Percentiles rank a stretch among this genome's conserved stretches.
phyloP scores from a whole-genome alignment of 2,888 invertebrate species.

The Eilema depressum region DNA sequence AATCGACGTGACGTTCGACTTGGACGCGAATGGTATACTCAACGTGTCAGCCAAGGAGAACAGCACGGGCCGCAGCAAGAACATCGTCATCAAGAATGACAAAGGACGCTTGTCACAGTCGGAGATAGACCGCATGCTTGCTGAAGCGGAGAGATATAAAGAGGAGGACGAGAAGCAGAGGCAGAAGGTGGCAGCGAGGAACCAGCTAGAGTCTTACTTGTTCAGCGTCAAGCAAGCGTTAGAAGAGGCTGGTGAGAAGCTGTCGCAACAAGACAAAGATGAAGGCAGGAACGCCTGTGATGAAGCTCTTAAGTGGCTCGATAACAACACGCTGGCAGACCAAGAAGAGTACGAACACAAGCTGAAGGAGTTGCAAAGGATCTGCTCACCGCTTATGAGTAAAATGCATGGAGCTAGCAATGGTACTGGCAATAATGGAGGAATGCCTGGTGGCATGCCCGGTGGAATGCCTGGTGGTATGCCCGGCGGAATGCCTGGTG shows the following conservation, averaged over 20 bases:
- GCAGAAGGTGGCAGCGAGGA: conserved; percentile 14
- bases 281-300: conserved; percentile 84
- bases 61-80: conserved; percentile 17
- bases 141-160: conserved; percentile 19
- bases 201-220: conserved; percentile 15
- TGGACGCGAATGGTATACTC: conserved; percentile 19
- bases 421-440: conserved; percentile 10
- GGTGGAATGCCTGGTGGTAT: conserved; percentile 10
- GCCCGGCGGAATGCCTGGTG: conserved; percentile 1
- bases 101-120: conserved; percentile 16
- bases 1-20: conserved; percentile 17
- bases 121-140: conserved; percentile 17
- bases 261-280: conserved; percentile 88
- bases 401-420: conserved; percentile 86
- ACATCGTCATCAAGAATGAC: conserved; percentile 21
- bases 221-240: conserved; percentile 86
- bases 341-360: conserved; percentile 89
- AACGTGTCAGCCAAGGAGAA: conserved; percentile 20
- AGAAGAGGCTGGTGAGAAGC: conserved; percentile 87
- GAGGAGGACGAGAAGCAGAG: conserved; percentile 18
- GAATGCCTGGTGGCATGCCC: conserved; percentile 10
- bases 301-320: conserved; percentile 90
- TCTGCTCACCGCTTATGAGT: conserved; percentile 87
- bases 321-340: conserved; percentile 89
- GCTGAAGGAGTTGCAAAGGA: conserved; percentile 86